Evolutionary conservation across 2,113 vertebrate genomes (phyloP), one percentile per base, ranked within the genome.

Genomic region (Nerophis lumbriciformis): DNA sequence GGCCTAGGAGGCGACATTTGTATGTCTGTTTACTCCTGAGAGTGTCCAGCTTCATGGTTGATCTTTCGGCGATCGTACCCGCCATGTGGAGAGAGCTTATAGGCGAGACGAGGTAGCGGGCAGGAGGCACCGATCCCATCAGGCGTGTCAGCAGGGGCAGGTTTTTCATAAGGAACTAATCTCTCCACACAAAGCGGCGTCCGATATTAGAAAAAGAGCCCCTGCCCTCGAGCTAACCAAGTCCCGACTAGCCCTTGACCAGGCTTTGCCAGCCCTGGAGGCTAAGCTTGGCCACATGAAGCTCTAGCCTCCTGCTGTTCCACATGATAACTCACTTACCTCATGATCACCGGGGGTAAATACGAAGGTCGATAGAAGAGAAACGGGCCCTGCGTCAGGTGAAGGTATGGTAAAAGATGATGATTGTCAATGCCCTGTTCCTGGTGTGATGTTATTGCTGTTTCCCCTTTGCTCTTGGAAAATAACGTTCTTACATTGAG

Each of bases 101-200:
- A 80, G 73, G 76, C 74, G 69, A 59, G 65, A 56, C 49, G 68
- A 79, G 76, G 72, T 67, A 63, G 71, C 36, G 19, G 72, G 69
- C 82, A 80, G 76, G 78, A 82, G 85, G 77, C 83, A 83, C 80
- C 77, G 81, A 82, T 81, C 84, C 81, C 84, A 83, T 77, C 84
- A 74, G 76, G 77, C 59, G 28, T 71, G 83, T 85, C 84, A 81
- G 83, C 85, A 53, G 80, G 87, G 74, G 85, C 69, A 75, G 69
- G 79, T 45, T 84, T 87, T 88, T 87, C 87, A 88, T 88, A 86
- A 88, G 74, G 80, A 68, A 64, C 79, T 84, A 88, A 88, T 88
- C 84, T 85, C 61, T 38, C 57, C 80, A 81, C 83, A 84, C 84
- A 88, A 84, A 86, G 80, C 77, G 78, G 77, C 68, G 73, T 85